A percentile compares a stretch with the other conserved stretches of the same genome.
These are phyloP conservation scores for Corvus moneduloides DNA, from an alignment of 2,113 vertebrate genomes.

Conservation along the genomic window DNA sequence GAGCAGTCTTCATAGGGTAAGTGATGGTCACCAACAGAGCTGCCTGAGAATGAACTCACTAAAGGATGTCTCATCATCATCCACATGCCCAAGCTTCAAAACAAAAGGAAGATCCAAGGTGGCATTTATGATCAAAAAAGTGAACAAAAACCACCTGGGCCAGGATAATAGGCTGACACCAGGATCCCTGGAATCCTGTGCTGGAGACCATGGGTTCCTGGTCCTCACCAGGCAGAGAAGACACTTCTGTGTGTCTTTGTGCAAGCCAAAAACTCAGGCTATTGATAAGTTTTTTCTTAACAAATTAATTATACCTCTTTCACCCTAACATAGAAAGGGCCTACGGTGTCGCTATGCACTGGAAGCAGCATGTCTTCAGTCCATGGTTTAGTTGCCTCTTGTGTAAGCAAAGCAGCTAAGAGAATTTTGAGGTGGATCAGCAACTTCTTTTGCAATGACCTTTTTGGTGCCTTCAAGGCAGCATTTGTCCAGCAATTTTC, in stretches of 20 bases:
- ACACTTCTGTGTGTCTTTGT: background rate
- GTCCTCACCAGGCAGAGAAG: background rate
- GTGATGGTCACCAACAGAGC: background rate
- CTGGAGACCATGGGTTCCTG: background rate
- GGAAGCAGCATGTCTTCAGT: background rate
- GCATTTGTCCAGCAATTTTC: background rate
- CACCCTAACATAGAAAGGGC: background rate
- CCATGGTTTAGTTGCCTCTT: background rate
- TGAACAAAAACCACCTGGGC: background rate
- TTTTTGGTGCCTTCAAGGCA: background rate
- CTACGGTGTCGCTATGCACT: background rate
- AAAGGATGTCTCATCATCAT: accelerated
- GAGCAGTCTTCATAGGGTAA: background rate
- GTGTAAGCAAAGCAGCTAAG: background rate
- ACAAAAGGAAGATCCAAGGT: background rate
- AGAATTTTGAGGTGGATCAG: background rate
- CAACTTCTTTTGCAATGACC: background rate
- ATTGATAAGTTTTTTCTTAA: background rate
- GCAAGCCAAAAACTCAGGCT: background rate
- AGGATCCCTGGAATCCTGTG: background rate
- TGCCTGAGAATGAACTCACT: background rate
- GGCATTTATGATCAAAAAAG: background rate
- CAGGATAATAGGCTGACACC: background rate
- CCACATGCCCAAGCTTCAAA: background rate
- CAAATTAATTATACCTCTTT: background rate